Evolutionary conservation across 2,113 vertebrate genomes (phyloP).

Genomic region (Megaceryle maxima): DNA sequence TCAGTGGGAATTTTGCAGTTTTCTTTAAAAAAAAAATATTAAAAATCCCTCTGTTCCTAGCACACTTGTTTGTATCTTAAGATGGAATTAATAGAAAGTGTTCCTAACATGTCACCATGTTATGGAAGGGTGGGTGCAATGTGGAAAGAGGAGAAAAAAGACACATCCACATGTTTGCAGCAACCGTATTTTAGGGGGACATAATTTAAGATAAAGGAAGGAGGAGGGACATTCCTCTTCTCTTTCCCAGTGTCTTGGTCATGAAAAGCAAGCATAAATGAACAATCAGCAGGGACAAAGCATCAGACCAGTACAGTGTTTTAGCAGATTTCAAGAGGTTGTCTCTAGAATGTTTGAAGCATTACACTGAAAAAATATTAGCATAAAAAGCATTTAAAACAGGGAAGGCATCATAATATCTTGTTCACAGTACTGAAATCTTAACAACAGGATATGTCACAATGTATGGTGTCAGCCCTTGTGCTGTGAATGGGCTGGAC

Average conservation of each 20-base stretch:
- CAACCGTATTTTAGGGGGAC: not conserved
- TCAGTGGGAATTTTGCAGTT: constrained; percentile 48
- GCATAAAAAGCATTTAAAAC: constrained; percentile 7
- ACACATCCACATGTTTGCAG: not conserved
- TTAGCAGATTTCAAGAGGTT: constrained; percentile 32
- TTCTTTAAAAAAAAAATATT: not conserved
- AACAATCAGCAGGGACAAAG: constrained; percentile 45
- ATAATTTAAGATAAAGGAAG: not conserved
- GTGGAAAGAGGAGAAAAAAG: not conserved
- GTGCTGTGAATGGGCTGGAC: not conserved
- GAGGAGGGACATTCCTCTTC: not conserved
- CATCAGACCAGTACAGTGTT: not conserved
- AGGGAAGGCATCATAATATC: constrained; percentile 1
- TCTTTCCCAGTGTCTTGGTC: constrained; percentile 5
- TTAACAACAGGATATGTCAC: constrained; percentile 33
- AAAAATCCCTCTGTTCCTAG: constrained; percentile 31
- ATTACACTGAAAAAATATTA: not conserved
- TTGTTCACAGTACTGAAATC: constrained; percentile 27
- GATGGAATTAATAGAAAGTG: constrained; percentile 24
- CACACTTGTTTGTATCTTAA: constrained; percentile 37
- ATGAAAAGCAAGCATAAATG: constrained; percentile 30
- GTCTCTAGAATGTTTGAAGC: not conserved
- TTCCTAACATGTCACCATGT: not conserved
- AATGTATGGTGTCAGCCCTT: constrained; percentile 34
- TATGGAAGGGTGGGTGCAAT: not conserved